Percentiles rank a stretch among this genome's conserved stretches.
Conservation (phyloP, 2,888 invertebrate genomes). For the Hirtodrosophila histrioides region DNA sequence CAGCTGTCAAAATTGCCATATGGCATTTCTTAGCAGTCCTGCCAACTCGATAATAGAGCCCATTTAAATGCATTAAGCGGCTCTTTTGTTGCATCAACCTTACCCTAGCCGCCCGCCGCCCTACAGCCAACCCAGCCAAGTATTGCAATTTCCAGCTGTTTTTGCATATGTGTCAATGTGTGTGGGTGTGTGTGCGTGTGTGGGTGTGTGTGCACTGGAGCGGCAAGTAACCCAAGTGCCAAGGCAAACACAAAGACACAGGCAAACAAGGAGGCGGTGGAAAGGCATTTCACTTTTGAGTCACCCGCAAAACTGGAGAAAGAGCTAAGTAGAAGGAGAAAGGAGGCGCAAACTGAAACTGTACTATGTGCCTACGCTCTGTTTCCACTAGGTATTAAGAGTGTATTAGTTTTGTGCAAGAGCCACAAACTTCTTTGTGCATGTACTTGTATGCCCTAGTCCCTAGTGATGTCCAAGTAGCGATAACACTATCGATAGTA, state of each 20-base stretch:
- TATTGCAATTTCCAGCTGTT: constrained; percentile 10
- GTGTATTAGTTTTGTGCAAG: no score
- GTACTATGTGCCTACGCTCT: not conserved
- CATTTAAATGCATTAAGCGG: constrained; percentile 71
- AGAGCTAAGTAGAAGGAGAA: not conserved
- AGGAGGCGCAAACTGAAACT: not conserved
- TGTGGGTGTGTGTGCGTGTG: constrained; percentile 1
- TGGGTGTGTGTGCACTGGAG: constrained; percentile 36
- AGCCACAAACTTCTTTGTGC: no score
- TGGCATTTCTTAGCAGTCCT: constrained; percentile 39
- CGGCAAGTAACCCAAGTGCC: constrained; percentile 23
- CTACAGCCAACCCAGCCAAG: not conserved
- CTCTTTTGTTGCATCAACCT: constrained; percentile 24
- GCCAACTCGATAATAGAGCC: constrained; percentile 64
- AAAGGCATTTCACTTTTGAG: constrained; percentile 50
- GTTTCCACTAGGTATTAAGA: no score
- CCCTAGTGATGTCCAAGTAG: no score
- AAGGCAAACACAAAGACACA: constrained; percentile 31
- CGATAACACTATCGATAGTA: no score
- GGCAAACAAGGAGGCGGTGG: not conserved
- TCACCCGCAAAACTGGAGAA: constrained; percentile 18
- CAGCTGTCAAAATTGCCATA: constrained; percentile 55
- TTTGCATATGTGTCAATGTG: not conserved
- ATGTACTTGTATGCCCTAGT: no score
- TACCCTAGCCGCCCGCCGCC: not conserved